A percentile compares a stretch with the other conserved stretches of the same genome.
These are phyloP conservation scores for Empidonax traillii DNA, from an alignment of 2,113 vertebrate species.

Conservation along the genomic window DNA sequence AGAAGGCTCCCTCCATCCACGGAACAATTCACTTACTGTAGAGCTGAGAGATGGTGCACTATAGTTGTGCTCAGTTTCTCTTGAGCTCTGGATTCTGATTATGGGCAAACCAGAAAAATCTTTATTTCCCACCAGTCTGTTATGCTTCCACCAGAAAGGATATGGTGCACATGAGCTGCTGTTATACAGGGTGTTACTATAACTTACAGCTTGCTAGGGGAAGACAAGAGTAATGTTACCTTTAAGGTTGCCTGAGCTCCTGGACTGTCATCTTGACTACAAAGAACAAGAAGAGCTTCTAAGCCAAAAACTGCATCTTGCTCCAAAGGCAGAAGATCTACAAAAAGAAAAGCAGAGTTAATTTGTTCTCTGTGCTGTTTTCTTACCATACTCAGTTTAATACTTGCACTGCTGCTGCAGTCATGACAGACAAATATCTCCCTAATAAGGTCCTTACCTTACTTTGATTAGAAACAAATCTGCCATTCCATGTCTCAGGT, in stretches of 20 bases:
- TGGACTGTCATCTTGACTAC: conserved; percentile 88
- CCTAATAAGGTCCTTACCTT: neutral
- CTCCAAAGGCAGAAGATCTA: conserved; percentile 90
- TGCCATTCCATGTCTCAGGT: neutral
- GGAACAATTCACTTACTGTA: neutral
- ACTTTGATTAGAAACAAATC: neutral
- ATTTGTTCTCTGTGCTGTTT: neutral
- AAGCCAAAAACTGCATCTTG: conserved; percentile 93
- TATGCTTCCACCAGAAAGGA: neutral
- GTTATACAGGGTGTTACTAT: neutral
- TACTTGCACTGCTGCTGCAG: neutral
- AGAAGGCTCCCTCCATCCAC: neutral
- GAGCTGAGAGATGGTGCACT: neutral
- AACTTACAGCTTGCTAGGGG: neutral
- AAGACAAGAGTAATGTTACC: conserved; percentile 71
- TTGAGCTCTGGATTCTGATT: neutral
- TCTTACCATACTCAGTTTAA: neutral
- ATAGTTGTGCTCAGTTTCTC: neutral
- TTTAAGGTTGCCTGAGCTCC: conserved; percentile 89
- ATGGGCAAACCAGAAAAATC: neutral
- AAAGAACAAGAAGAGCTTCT: conserved; percentile 92
- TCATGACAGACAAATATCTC: neutral
- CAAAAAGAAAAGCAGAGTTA: neutral
- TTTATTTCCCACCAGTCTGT: neutral
- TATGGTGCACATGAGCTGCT: neutral